Percentiles rank a stretch among this genome's conserved stretches.
Conservation (phyloP, 2,797 vertebrate species). For the Hydrolagus colliei region DNA sequence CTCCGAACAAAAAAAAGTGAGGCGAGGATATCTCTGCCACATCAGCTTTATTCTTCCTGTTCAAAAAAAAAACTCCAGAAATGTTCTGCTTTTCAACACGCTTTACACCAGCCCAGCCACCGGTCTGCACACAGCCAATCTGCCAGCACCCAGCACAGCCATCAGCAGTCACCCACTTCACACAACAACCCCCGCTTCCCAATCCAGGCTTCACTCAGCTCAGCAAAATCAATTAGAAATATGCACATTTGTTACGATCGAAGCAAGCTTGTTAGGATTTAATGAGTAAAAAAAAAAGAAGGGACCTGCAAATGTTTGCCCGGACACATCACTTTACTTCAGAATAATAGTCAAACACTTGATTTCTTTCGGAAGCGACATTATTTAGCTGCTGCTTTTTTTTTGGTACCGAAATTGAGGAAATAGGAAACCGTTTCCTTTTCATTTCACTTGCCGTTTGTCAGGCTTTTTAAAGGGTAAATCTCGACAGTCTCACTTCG, state of each 20-base stretch:
- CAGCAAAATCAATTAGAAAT: too few relatives aligned
- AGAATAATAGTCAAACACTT: neutral
- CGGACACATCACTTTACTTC: neutral
- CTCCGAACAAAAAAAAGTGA: constrained; percentile 18
- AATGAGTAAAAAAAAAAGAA: too few relatives aligned
- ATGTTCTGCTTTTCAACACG: constrained; percentile 8
- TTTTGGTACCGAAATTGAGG: neutral
- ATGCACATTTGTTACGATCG: too few relatives aligned
- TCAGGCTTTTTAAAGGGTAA: neutral
- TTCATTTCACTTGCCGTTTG: neutral
- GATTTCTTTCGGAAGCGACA: neutral
- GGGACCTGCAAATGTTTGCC: neutral
- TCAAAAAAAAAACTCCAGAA: neutral
- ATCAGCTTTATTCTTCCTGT: constrained; percentile 29
- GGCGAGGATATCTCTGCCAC: constrained; percentile 11
- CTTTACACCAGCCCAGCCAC: neutral
- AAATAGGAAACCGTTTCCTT: neutral
- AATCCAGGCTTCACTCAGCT: neutral
- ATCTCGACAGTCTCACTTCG: neutral
- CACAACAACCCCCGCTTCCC: neutral
- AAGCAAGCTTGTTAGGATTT: too few relatives aligned
- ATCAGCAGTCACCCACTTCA: neutral
- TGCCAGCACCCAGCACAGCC: too few relatives aligned
- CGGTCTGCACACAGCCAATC: neutral
- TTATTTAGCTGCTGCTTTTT: too few relatives aligned